A percentile compares a stretch with the other conserved stretches of the same genome.
Conservation (phyloP, 1,140 invertebrate species). For the Halesus radiatus region DNA sequence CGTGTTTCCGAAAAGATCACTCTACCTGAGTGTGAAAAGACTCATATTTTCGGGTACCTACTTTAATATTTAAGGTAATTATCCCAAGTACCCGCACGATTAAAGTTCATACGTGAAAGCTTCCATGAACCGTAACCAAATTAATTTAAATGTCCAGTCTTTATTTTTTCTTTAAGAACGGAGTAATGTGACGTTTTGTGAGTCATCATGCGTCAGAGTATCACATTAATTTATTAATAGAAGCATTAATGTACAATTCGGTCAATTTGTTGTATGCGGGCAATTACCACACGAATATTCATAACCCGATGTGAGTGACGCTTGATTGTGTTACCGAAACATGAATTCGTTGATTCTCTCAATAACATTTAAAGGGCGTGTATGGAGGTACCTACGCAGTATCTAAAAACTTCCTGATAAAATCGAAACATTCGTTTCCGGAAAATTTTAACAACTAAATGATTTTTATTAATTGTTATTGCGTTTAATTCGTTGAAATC, state of each 20-base stretch:
- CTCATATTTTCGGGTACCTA: background rate
- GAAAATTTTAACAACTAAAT: too few species aligned
- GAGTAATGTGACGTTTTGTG: background rate
- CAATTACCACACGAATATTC: constrained; percentile 18
- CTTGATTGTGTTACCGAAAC: background rate
- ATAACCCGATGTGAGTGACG: background rate
- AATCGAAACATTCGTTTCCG: too few species aligned
- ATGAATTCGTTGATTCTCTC: background rate
- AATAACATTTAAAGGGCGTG: too few species aligned
- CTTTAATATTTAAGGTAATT: too few species aligned
- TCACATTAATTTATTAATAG: background rate
- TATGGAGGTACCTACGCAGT: too few species aligned
- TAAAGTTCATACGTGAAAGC: too few species aligned
- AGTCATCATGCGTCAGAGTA: constrained; percentile 14
- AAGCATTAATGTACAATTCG: constrained; percentile 19
- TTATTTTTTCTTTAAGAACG: background rate
- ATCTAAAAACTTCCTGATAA: too few species aligned
- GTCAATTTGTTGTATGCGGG: constrained; percentile 28
- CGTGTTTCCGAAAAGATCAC: constrained; percentile 7
- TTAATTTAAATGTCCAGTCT: too few species aligned
- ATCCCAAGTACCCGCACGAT: too few species aligned
- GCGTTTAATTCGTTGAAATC: too few species aligned
- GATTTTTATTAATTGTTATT: too few species aligned
- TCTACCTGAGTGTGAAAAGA: constrained; percentile 12
- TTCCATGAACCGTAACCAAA: too few species aligned